A percentile compares a stretch with the other conserved stretches of the same genome.
These are phyloP conservation scores for Drosophila kuntzei DNA, from an alignment of 2,888 invertebrate species.

Conservation along the genomic window DNA sequence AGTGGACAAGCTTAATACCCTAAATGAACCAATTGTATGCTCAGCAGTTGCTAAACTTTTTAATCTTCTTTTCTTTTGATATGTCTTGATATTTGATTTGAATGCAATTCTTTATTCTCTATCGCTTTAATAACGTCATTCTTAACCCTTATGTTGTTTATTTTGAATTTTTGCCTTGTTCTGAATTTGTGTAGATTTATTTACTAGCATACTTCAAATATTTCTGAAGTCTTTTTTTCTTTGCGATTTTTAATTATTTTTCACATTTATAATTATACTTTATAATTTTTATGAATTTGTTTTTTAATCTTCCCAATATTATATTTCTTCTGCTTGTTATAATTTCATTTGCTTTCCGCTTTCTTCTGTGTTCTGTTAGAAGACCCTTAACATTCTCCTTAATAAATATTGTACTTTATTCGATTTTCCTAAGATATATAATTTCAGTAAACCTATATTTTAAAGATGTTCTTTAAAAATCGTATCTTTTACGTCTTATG, in stretches of 20 bases:
- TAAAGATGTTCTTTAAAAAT: no score
- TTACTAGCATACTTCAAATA: not conserved
- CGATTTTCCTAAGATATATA: no score
- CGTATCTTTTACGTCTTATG: no score
- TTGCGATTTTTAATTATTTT: no score
- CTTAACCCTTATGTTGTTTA: constrained; percentile 14
- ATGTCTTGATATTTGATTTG: constrained; percentile 1
- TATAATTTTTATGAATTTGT: not conserved
- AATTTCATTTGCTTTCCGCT: no score
- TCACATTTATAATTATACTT: not conserved
- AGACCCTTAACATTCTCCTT: no score
- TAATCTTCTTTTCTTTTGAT: not conserved
- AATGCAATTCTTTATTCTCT: constrained; percentile 3
- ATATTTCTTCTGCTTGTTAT: not conserved
- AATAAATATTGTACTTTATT: no score
- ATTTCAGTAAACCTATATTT: no score
- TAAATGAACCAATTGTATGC: constrained; percentile 17
- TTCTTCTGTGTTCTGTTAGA: no score
- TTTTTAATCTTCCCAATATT: not conserved
- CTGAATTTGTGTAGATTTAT: not conserved
- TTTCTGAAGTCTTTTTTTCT: no score
- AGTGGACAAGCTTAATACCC: constrained; percentile 11
- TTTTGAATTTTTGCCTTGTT: not conserved
- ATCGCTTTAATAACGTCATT: not conserved
- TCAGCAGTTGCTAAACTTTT: constrained; percentile 6